These are phyloP conservation scores for Vombatus ursinus DNA, from an alignment of 2,113 vertebrate species.

Conservation along the genomic window DNA sequence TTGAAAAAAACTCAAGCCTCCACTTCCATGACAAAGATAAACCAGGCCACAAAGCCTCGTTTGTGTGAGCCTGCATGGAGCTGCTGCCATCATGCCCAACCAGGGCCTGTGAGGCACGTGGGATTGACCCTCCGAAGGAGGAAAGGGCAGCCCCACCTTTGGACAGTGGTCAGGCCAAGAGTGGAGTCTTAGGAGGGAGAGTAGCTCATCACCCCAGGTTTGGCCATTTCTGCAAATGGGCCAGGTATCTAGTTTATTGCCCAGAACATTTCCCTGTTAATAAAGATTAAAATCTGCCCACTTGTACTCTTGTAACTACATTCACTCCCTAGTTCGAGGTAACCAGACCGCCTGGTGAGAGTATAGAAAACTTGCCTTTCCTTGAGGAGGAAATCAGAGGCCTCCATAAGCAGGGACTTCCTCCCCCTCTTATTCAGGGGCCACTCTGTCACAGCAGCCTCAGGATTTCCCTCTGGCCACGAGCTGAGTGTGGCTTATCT, in stretches of 20 bases:
- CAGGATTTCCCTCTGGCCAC: too few species aligned
- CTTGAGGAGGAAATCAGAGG: background rate
- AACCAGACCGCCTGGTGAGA: background rate
- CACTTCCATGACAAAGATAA: slow-evolving; percentile 38
- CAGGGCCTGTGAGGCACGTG: slow-evolving; percentile 19
- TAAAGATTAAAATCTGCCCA: slow-evolving; percentile 13
- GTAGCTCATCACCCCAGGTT: background rate
- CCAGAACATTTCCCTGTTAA: slow-evolving; percentile 32
- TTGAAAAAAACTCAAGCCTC: slow-evolving; percentile 15
- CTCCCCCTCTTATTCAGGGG: too few species aligned
- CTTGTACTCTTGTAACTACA: background rate
- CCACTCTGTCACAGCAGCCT: too few species aligned
- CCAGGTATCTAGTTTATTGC: slow-evolving; percentile 2
- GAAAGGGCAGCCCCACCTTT: background rate
- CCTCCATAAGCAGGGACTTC: too few species aligned
- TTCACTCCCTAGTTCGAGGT: background rate
- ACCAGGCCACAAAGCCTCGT: slow-evolving; percentile 20
- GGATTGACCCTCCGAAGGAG: slow-evolving; percentile 20
- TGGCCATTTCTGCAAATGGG: slow-evolving; percentile 10
- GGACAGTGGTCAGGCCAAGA: background rate
- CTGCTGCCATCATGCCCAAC: background rate
- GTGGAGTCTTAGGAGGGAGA: slow-evolving; percentile 24
- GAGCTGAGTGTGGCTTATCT: too few species aligned
- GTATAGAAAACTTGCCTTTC: background rate
- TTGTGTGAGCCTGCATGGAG: background rate